Evolutionary conservation across 2,113 vertebrate genomes (phyloP), one percentile per base, ranked within the genome.

Genomic region (Spilogale gracilis): DNA sequence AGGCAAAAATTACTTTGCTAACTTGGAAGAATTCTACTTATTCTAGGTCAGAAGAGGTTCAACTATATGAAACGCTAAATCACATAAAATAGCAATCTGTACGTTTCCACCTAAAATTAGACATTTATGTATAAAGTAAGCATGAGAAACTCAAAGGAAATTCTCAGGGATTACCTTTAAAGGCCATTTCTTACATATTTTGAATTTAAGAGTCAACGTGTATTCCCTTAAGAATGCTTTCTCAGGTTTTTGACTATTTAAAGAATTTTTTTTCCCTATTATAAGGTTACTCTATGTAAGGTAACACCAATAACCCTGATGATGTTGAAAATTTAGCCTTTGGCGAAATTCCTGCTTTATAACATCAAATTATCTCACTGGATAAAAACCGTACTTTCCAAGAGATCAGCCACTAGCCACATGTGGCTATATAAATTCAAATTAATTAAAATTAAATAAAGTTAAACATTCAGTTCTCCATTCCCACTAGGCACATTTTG

Each of bases 371-470:
- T 23, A 89, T 84, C 30, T 32, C 30, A 79, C 9, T 71, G 27
- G 82, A 79, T 79, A 79, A 84, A 83, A 92, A 14, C 6, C 45
- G 18, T 80, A 4, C 48, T 92, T 92, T 85, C 32, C 71, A 30
- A n/a, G 8, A 67, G 30, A 32, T 52, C 92, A 74, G 20, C 71
- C 48, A 80, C 3, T 76, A 78, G 65, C 60, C 45, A 83, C 69
- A 78, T 56, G 52, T 78, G 67, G 32, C 81, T 63, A 61, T 78
- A 58, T 73, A 73, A 11, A 71, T 79, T 91, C 76, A 67, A 88
- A 78, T 80, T 84, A 79, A 89, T 92, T 96, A 79, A 83, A 96
- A 89, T 84, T 65, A 88, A 92, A 94, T 69, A 52, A 73, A 92
- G 67, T 54, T 91, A 71, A 94, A 69, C 82, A 78, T 65, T 89